Evolutionary conservation across 2,113 vertebrate genomes (phyloP).

Genomic region (Neogobius melanostomus): DNA sequence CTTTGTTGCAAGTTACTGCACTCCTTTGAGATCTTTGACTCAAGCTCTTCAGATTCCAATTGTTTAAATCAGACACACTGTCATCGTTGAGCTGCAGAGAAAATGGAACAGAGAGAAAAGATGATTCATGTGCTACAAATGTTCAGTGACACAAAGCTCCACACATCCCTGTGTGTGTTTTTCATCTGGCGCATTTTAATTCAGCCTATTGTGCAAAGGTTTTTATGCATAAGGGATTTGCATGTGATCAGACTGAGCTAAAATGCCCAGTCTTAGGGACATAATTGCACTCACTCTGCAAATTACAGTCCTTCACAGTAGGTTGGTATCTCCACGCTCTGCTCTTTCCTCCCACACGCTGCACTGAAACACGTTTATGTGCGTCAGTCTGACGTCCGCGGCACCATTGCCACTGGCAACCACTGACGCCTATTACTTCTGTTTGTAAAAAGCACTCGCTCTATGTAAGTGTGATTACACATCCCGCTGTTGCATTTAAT

Average conservation of each 20-base stretch:
- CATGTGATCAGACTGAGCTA: slow-evolving; percentile 47
- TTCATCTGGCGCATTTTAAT: slow-evolving; percentile 47
- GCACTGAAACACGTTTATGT: slow-evolving; percentile 48
- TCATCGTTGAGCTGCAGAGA: slow-evolving; percentile 58
- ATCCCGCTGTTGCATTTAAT: slow-evolving; percentile 15
- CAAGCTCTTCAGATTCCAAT: slow-evolving; percentile 32
- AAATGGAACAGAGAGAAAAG: slow-evolving; percentile 11
- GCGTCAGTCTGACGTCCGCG: slow-evolving; percentile 74
- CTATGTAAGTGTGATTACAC: slow-evolving; percentile 25
- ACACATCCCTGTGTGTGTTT: slow-evolving; percentile 12
- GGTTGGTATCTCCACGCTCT: slow-evolving; percentile 62
- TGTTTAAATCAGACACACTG: slow-evolving; percentile 51
- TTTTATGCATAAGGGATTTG: slow-evolving; percentile 36
- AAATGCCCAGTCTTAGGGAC: slow-evolving; percentile 44
- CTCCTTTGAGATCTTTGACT: slow-evolving; percentile 48
- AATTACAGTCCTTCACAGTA: slow-evolving; percentile 71
- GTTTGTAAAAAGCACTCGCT: slow-evolving; percentile 41
- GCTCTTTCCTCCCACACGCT: slow-evolving; percentile 72
- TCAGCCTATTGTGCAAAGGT: slow-evolving; percentile 30
- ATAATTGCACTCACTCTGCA: slow-evolving; percentile 64
- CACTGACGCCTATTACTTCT: slow-evolving; percentile 50
- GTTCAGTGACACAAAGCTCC: slow-evolving; percentile 18
- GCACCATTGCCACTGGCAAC: slow-evolving; percentile 62
- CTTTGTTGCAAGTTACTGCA: slow-evolving; percentile 61
- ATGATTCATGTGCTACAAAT: slow-evolving; percentile 23